phyloP scores from a whole-genome alignment of 2,888 invertebrate species.

The Stramonita haemastoma region DNA sequence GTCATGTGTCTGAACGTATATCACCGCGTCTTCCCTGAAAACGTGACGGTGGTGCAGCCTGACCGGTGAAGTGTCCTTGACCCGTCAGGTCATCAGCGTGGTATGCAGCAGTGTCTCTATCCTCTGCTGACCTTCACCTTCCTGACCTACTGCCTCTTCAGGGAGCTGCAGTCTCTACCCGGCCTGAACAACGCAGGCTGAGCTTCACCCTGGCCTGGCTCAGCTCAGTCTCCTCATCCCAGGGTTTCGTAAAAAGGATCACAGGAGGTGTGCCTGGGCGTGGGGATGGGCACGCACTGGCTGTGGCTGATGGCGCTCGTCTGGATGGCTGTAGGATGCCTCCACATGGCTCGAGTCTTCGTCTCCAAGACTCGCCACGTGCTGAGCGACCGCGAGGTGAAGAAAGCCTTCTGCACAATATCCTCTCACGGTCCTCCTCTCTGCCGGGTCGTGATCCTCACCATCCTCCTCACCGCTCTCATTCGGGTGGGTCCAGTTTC shows the following conservation, averaged over 20 bases:
- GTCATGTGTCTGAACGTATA: not conserved
- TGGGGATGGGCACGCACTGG: constrained; percentile 40
- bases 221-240: constrained; percentile 43
- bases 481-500: constrained; percentile 40
- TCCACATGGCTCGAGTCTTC: constrained; percentile 53
- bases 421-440: constrained; percentile 43
- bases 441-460: constrained; percentile 44
- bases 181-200: constrained; percentile 54
- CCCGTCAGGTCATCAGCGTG: constrained; percentile 6
- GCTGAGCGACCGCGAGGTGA: constrained; percentile 11
- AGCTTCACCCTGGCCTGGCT: constrained; percentile 45
- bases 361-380: constrained; percentile 33
- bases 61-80: not conserved
- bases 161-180: constrained; percentile 50
- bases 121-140: constrained; percentile 49
- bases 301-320: constrained; percentile 44
- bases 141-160: constrained; percentile 49
- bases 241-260: not conserved
- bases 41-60: not conserved
- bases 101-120: constrained; percentile 47
- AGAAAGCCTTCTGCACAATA: constrained; percentile 40
- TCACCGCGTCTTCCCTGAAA: not conserved
- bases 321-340: constrained; percentile 29
- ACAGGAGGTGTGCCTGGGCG: not conserved
- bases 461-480: constrained; percentile 21